Percentiles rank a stretch among this genome's conserved stretches.
These are phyloP conservation scores for Pomacea canaliculata DNA, from an alignment of 2,888 invertebrate species.

Conservation along the genomic window DNA sequence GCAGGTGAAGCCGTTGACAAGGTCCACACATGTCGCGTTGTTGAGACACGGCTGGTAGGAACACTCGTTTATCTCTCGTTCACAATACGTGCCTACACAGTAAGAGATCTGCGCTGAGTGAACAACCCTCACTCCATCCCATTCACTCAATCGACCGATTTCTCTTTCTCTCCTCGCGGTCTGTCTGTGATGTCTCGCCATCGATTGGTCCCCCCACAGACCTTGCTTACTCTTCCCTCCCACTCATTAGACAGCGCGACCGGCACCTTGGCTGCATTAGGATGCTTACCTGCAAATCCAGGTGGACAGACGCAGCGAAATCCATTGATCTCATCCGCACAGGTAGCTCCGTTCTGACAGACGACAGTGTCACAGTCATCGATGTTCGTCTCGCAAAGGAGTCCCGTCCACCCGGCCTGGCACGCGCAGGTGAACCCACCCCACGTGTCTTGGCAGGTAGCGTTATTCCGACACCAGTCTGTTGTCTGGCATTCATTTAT, in stretches of 20 bases:
- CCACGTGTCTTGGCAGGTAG: conserved; percentile 77
- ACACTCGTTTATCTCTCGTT: conserved; percentile 31
- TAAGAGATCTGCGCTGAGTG: background rate
- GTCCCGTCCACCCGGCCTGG: conserved; percentile 54
- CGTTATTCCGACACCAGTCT: conserved; percentile 87
- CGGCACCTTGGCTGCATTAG: too few species aligned
- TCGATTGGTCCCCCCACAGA: too few species aligned
- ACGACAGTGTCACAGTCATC: conserved; percentile 48
- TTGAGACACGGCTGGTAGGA: conserved; percentile 56
- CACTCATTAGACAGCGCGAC: too few species aligned
- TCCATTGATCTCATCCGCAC: conserved; percentile 41
- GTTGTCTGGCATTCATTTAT: conserved; percentile 66
- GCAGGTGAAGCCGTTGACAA: conserved; percentile 53
- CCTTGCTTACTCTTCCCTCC: too few species aligned
- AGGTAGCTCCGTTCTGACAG: conserved; percentile 53
- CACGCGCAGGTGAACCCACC: conserved; percentile 53
- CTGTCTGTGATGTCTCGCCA: too few species aligned
- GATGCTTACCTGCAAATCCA: conserved; percentile 45
- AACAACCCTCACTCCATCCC: too few species aligned
- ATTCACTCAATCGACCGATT: too few species aligned
- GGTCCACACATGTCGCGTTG: conserved; percentile 53
- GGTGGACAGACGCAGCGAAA: conserved; percentile 50
- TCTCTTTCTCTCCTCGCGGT: too few species aligned
- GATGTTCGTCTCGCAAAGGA: conserved; percentile 50
- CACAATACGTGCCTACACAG: conserved; percentile 24